A percentile compares a stretch with the other conserved stretches of the same genome.
These are phyloP conservation scores for Cylindroiulus punctatus DNA, from an alignment of 2,888 invertebrate species.

Conservation along the genomic window DNA sequence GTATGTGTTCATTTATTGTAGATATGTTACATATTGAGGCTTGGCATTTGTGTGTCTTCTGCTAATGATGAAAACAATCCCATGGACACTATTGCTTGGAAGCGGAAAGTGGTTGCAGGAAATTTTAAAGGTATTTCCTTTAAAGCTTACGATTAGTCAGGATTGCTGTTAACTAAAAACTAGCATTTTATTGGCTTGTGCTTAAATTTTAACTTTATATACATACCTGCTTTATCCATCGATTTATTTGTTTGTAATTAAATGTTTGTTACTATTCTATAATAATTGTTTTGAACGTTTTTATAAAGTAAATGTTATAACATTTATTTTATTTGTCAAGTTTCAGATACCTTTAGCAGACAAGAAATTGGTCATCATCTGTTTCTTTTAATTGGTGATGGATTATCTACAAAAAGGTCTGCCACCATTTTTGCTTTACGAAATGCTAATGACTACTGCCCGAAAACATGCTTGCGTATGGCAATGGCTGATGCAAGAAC, in stretches of 20 bases:
- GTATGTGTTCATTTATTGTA: not conserved
- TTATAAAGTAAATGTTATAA: too few relatives aligned
- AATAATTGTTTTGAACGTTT: too few relatives aligned
- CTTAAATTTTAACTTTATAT: too few relatives aligned
- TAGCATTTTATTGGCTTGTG: too few relatives aligned
- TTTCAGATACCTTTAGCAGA: not conserved
- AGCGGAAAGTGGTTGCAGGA: constrained; percentile 20
- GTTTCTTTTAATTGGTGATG: constrained; percentile 44
- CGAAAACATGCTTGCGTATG: not conserved
- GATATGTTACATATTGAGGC: constrained; percentile 3
- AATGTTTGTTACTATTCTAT: too few relatives aligned
- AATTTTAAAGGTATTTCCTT: not conserved
- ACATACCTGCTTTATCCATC: too few relatives aligned
- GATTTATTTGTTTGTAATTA: too few relatives aligned
- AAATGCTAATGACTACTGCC: constrained; percentile 25
- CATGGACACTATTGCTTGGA: constrained; percentile 19
- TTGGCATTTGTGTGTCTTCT: not conserved
- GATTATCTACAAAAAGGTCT: not conserved
- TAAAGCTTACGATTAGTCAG: too few relatives aligned
- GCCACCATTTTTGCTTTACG: not conserved
- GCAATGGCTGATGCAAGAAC: not conserved
- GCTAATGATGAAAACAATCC: not conserved
- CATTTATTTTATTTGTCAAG: not conserved
- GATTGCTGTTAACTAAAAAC: too few relatives aligned
- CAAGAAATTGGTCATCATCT: constrained; percentile 41